Evolutionary conservation across 2,888 invertebrate genomes (phyloP), one percentile per base, ranked within the genome.

Genomic region (Leptinotarsa tumamoca): DNA sequence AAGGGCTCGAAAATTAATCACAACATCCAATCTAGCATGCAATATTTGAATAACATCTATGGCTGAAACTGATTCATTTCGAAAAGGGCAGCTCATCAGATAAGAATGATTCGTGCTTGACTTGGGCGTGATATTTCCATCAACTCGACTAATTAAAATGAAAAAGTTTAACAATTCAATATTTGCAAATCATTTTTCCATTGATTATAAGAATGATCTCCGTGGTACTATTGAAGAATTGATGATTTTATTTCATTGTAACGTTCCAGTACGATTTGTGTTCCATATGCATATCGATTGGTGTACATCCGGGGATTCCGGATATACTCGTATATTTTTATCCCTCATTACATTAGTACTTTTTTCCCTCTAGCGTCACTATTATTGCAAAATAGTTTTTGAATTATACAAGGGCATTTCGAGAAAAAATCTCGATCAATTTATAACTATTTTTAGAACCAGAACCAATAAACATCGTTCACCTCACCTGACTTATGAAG

Each of bases 1-100:
- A 73, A 73, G 58, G 27, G 23, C 58, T 76, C 70, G 54, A 76
- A 73, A 73, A 76, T 71, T 73, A 67, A 73, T 76, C 76, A 54
- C 21, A 23, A 68, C n/a, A 33, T 76, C 51, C 27, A 72, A 76
- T 76, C 76, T 76, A 73, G 68, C 76, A 73, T 76, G 76, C 73
- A 76, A 76, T 67, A 67, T 73, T 76, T 76, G 76, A 73, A 73
- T 68, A 76, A 71, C 71, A 43, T 68, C 56, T 58, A 51, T 51
- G 67, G 76, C 71, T 73, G 68, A 70, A 71, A 66, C 63, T 63
- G 58, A 61, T 67, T 68, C n/a, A 69, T 72, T 67, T 56, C 67
- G 23, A 70, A 70, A 58, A 70, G 18, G 70, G 58, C 58, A 70
- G 69, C n/a, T 18, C 18, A 69, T 69, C 69, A 56, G 69, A 68